Evolutionary conservation across 2,113 vertebrate genomes (phyloP).

Genomic region (Chauna torquata): DNA sequence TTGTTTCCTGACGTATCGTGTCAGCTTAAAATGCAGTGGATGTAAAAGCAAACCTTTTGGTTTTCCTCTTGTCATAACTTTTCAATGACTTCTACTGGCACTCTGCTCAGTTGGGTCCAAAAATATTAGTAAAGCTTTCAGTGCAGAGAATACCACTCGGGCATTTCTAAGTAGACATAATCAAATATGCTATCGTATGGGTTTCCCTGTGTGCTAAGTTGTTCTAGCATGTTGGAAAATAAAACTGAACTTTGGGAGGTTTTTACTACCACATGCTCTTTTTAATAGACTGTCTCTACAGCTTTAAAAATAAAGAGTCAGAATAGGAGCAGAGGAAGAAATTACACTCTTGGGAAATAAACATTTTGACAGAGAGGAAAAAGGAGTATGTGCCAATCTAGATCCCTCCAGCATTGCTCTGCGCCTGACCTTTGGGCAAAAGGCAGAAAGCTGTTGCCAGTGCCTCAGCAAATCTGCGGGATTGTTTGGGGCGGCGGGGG

Average conservation of each 20-base stretch:
- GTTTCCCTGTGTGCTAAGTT: background rate
- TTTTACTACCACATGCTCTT: background rate
- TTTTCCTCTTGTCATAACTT: slow-evolving; percentile 36
- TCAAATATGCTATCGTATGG: background rate
- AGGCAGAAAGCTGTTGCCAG: background rate
- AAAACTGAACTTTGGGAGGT: background rate
- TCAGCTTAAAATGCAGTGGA: background rate
- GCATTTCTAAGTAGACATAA: slow-evolving; percentile 15
- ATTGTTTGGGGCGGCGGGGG: background rate
- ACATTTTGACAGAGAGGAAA: background rate
- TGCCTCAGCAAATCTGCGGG: background rate
- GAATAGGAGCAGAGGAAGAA: background rate
- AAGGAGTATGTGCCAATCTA: background rate
- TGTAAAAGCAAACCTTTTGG: slow-evolving; percentile 4
- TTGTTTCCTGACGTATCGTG: slow-evolving; percentile 5
- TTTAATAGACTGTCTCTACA: background rate
- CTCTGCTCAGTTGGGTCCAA: slow-evolving; percentile 4
- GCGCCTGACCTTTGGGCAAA: background rate
- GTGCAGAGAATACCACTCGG: background rate
- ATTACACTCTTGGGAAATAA: background rate
- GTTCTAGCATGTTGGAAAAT: background rate
- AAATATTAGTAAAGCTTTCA: slow-evolving; percentile 25
- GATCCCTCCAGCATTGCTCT: background rate
- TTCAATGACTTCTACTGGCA: slow-evolving; percentile 33
- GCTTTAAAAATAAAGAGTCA: background rate